Percentiles rank a stretch among this genome's conserved stretches.
Evolutionary conservation across 2,888 invertebrate species (phyloP).

Genomic region (Rhimphoctona megacephalus): DNA sequence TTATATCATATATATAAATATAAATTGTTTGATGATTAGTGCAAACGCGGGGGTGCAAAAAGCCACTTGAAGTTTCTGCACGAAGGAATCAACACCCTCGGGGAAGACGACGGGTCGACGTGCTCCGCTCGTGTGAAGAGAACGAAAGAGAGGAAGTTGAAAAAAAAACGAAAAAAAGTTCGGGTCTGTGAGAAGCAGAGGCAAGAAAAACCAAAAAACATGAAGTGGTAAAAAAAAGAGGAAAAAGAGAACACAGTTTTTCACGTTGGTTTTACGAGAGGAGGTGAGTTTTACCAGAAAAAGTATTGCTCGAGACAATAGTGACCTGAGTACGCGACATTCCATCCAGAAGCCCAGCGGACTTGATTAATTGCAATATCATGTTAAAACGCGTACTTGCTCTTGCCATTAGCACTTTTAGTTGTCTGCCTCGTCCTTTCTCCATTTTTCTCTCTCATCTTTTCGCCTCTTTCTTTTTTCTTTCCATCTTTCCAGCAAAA

Average conservation of each 20-base stretch:
- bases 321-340: slow-evolving; percentile 32
- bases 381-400: slow-evolving; percentile 57
- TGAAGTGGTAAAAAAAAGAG: slow-evolving; percentile 21
- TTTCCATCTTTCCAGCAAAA: neutral
- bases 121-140: slow-evolving; percentile 36
- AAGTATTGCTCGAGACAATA: slow-evolving; percentile 44
- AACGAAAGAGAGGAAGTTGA: slow-evolving; percentile 22
- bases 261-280: slow-evolving; percentile 36
- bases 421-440: slow-evolving; percentile 2
- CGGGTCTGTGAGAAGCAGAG: slow-evolving; percentile 32
- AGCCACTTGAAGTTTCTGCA: slow-evolving; percentile 56
- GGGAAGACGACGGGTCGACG: slow-evolving; percentile 43
- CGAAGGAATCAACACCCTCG: slow-evolving; percentile 43
- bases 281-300: slow-evolving; percentile 3
- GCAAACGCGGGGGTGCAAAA: slow-evolving; percentile 47
- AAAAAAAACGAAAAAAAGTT: slow-evolving; percentile 19
- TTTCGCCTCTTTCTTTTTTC: neutral
- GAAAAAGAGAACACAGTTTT: slow-evolving; percentile 38
- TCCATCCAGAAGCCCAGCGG: slow-evolving; percentile 32
- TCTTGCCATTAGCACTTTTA: slow-evolving; percentile 57
- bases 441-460: neutral
- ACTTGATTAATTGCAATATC: slow-evolving; percentile 69
- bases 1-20: neutral
- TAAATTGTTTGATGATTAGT: slow-evolving; percentile 34
- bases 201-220: slow-evolving; percentile 32